Conservation (phyloP, 2,113 vertebrate genomes). For the Nothocercus nigrocapillus region DNA sequence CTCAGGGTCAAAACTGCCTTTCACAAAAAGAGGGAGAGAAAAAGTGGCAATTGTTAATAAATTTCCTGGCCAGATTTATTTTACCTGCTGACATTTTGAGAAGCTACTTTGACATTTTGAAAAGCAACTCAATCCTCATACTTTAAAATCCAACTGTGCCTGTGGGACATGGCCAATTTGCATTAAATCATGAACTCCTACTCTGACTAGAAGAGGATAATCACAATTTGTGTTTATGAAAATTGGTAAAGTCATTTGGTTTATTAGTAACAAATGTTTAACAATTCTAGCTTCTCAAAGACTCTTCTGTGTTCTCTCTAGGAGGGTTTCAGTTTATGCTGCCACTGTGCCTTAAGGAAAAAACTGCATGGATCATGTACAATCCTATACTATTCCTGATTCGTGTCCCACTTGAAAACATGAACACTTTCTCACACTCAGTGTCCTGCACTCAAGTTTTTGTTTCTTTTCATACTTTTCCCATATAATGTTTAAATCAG, state of each 20-base stretch:
- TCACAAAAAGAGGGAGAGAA: neutral
- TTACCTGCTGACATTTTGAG: slow-evolving; percentile 52
- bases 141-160: slow-evolving; percentile 31
- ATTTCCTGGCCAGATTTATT: slow-evolving; percentile 36
- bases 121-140: slow-evolving; percentile 11
- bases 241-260: slow-evolving; percentile 8
- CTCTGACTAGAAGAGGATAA: neutral
- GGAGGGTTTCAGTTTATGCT: neutral
- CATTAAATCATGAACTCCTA: slow-evolving; percentile 9
- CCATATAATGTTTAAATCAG: neutral
- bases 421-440: neutral
- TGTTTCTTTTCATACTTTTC: neutral
- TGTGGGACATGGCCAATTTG: slow-evolving; percentile 9
- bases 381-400: neutral
- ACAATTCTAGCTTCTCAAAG: slow-evolving; percentile 24
- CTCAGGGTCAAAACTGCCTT: neutral
- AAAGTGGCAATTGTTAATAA: slow-evolving; percentile 53
- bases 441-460: neutral
- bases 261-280: slow-evolving; percentile 71
- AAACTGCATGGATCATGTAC: neutral
- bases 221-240: slow-evolving; percentile 34
- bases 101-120: slow-evolving; percentile 40
- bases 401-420: neutral
- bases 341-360: neutral
- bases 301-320: slow-evolving; percentile 30